Conservation (phyloP, 1,140 invertebrate species). For the Drosophila erecta region DNA sequence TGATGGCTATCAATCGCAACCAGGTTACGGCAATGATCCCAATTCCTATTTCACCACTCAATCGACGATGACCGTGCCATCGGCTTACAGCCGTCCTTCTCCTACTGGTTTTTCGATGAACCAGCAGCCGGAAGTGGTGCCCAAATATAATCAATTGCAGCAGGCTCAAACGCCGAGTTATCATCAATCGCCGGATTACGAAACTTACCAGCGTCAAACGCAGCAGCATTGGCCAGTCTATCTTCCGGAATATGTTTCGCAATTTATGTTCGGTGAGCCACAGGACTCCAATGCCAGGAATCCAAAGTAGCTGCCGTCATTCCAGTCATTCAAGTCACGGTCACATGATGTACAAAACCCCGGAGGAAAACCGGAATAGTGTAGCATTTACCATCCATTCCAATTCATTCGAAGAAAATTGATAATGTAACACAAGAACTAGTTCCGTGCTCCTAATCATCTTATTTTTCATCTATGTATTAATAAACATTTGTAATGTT, state of each 20-base stretch:
- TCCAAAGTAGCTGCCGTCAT: neutral
- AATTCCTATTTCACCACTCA: neutral
- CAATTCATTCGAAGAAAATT: neutral
- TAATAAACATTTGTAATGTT: constrained; percentile 1
- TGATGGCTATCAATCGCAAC: neutral
- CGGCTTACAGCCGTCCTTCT: neutral
- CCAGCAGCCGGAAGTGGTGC: neutral
- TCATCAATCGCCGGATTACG: no score
- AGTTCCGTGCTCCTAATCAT: neutral
- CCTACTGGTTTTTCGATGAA: neutral
- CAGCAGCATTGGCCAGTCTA: no score
- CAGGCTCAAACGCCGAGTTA: neutral
- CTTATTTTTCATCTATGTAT: constrained; percentile 1
- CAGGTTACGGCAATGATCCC: neutral
- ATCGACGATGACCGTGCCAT: neutral
- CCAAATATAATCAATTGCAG: neutral
- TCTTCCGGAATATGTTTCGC: neutral
- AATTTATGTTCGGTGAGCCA: no score
- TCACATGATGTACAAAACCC: neutral
- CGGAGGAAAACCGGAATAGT: neutral
- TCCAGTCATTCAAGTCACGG: neutral
- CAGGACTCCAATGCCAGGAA: neutral
- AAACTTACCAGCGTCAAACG: no score
- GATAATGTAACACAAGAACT: neutral
- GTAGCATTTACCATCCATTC: neutral